These are phyloP conservation scores for Xanthorhoe designata DNA, from an alignment of 2,888 invertebrate species.

Conservation along the genomic window DNA sequence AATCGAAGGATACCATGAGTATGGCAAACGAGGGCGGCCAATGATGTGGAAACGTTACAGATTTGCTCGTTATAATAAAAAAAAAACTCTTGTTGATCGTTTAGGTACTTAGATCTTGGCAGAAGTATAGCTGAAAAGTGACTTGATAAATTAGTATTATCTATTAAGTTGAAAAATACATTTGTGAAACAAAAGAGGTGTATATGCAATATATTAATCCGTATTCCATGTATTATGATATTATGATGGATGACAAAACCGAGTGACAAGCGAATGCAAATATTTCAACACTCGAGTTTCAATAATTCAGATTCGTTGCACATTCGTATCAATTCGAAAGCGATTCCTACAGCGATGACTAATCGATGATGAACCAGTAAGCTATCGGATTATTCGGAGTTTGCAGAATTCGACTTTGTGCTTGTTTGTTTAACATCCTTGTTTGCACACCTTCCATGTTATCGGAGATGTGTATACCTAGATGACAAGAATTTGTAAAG, in stretches of 20 bases:
- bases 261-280: not conserved
- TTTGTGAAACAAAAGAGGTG: no score
- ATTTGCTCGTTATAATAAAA: not conserved
- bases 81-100: no score
- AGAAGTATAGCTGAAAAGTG: no score
- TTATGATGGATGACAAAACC: not conserved
- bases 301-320: slow-evolving; percentile 25
- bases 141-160: no score
- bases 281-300: slow-evolving; percentile 20
- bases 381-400: not conserved
- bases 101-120: no score
- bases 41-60: slow-evolving; percentile 27
- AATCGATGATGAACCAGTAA: slow-evolving; percentile 13
- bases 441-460: not conserved
- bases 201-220: no score
- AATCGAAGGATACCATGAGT: slow-evolving; percentile 24
- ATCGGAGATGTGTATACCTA: not conserved
- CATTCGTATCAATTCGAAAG: slow-evolving; percentile 23
- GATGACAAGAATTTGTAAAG: no score
- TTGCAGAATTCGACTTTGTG: slow-evolving; percentile 8
- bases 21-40: slow-evolving; percentile 24
- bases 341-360: slow-evolving; percentile 21
- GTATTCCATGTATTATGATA: no score
- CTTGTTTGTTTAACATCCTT: slow-evolving; percentile 2
- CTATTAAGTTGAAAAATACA: no score